Base-by-base conservation (phyloP, 2,888 invertebrate genomes). In the Drosophila fungiperda region DNA sequence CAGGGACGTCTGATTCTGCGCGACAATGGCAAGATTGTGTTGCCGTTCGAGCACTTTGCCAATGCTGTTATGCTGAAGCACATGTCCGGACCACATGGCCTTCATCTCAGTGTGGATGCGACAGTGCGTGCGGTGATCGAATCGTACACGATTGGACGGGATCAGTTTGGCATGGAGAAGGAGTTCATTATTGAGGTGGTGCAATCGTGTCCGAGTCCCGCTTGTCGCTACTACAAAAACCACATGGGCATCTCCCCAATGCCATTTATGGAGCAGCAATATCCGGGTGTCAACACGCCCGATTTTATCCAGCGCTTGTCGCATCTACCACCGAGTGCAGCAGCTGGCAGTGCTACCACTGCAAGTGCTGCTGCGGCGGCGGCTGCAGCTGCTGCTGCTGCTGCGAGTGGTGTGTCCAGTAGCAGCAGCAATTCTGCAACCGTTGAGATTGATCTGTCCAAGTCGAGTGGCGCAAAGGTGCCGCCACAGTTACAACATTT, bases 11-110 rank as follows among this genome's bases (percentile, higher is more conserved):
- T 97, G 72, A 96, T 97, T 89, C 94, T 97, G 58, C 94, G 97
- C 71, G 97, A 97, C 92, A 97, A 97, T 94, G 97, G 97, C 12
- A 97, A 97, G 94, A 97, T 97, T 86, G 97, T 97, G 73, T 93
- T 97, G 67, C 97, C 97, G 3, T 97, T 97, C 93, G 97, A 97
- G 93, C 97, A 97, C 92, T 97, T 97, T 94, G 97, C 97, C 1
- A 97, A 97, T 94, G 97, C 97, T 62, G 97, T 97, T 8, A 97
- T 97, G 97, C 92, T 97, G 80, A 97, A 97, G 91, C 97, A 97
- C 90, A 97, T 97, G 96, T 97, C 97, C 90, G 97, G 97, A 0
- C 97, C 97, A 0, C 97, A 97, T 92, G 97, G 97, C 1, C 93
- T 97, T 60, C 97, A 97, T 94, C 94, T 97, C 68, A 97, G 97